These are phyloP conservation scores for Mus spretus DNA, from an alignment of 2,797 vertebrate genomes.

Conservation along the genomic window DNA sequence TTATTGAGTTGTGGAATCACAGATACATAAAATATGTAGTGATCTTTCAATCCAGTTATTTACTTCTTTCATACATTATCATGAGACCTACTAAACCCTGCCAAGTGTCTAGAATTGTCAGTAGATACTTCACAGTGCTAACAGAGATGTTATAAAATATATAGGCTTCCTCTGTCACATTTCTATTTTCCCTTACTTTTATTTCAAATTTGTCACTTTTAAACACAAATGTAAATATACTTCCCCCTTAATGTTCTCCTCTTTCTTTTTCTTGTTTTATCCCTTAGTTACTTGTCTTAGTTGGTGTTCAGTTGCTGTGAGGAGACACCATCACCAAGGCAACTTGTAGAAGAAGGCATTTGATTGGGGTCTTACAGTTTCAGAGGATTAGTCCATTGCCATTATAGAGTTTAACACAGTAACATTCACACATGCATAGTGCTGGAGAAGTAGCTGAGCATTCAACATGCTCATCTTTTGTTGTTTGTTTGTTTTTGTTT, in stretches of 20 bases:
- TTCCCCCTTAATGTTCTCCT: neutral
- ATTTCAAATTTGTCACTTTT: neutral
- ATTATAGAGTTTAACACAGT: neutral
- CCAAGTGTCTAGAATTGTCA: neutral
- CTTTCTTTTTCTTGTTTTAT: neutral
- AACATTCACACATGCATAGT: neutral
- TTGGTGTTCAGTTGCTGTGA: neutral
- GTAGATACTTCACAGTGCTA: neutral
- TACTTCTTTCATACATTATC: neutral
- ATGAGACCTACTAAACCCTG: neutral
- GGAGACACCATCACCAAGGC: neutral
- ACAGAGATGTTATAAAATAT: neutral
- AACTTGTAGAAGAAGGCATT: neutral
- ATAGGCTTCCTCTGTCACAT: neutral
- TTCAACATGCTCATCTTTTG: no score
- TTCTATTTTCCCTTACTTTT: neutral
- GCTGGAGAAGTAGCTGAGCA: no score
- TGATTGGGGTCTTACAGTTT: neutral
- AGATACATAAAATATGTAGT: neutral
- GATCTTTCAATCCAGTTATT: neutral
- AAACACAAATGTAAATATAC: neutral
- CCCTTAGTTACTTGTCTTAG: neutral
- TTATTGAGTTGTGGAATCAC: neutral
- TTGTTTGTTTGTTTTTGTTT: no score
- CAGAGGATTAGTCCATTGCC: neutral